Evolutionary conservation across 2,113 vertebrate species (phyloP).

Genomic region (Epinephelus moara): DNA sequence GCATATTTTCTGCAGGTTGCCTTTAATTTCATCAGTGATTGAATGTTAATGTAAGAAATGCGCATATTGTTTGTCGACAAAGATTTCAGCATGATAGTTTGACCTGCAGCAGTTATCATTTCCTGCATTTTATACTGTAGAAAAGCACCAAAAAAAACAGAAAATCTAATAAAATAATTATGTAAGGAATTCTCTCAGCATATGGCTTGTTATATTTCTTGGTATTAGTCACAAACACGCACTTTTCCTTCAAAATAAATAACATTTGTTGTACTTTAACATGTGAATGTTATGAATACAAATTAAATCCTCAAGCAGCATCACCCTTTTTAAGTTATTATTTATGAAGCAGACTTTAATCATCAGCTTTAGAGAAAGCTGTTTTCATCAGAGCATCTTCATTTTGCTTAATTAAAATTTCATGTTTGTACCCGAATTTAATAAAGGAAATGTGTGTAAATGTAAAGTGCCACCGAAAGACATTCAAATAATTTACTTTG

Average conservation of each 20-base stretch:
- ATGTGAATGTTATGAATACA: slow-evolving; percentile 11
- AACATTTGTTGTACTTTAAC: neutral
- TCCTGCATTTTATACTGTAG: neutral
- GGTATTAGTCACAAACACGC: neutral
- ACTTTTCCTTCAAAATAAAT: neutral
- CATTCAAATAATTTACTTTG: neutral
- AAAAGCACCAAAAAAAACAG: neutral
- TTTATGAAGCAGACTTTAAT: neutral
- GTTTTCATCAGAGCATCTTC: neutral
- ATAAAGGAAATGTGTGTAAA: slow-evolving; percentile 22
- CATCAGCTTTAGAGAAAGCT: too few relatives aligned
- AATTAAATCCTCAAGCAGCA: neutral
- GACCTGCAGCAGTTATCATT: neutral
- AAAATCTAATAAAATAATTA: neutral
- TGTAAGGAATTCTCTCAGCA: neutral
- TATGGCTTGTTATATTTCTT: neutral
- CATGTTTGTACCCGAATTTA: neutral
- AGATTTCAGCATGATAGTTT: neutral
- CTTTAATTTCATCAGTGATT: neutral
- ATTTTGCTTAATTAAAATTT: neutral
- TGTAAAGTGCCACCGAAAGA: slow-evolving; percentile 15
- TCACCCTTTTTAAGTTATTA: neutral
- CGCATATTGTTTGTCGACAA: neutral
- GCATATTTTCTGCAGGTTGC: neutral
- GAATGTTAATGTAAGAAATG: neutral